Evolutionary conservation across 2,113 vertebrate genomes (phyloP).

Genomic region (Myrmecobius fasciatus): DNA sequence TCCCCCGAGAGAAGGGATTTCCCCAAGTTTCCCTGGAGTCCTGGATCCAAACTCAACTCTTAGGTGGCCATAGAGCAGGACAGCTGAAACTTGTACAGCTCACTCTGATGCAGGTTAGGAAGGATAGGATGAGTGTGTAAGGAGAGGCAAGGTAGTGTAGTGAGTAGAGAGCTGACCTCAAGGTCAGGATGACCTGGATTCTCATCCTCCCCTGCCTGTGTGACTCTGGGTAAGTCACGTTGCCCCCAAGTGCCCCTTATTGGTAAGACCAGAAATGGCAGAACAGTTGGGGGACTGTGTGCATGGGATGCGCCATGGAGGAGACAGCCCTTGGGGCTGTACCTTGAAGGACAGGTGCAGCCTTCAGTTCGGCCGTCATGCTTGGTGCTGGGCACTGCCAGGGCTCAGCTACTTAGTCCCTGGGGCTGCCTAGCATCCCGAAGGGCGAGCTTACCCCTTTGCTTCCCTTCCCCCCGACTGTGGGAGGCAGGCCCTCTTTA

Average conservation of each 20-base stretch:
- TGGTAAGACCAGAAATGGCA: neutral
- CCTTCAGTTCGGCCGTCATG: neutral
- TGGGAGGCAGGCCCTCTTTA: constrained; percentile 44
- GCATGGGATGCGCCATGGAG: neutral
- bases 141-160: neutral
- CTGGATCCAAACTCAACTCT: neutral
- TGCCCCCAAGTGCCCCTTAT: neutral
- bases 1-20: too few relatives aligned
- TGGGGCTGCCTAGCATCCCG: constrained; percentile 28
- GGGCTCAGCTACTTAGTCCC: constrained; percentile 60
- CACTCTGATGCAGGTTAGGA: neutral
- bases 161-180: neutral
- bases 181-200: neutral
- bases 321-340: neutral
- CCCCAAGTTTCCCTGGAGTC: neutral
- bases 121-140: neutral
- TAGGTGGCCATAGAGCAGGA: neutral
- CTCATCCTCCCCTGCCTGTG: neutral
- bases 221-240: neutral
- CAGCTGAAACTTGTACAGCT: neutral
- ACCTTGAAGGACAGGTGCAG: neutral
- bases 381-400: constrained; percentile 61
- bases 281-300: neutral
- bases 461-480: neutral
- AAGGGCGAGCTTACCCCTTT: neutral